These are phyloP conservation scores for Peromyscus polionotus DNA, from an alignment of 2,113 vertebrate species.

Conservation along the genomic window DNA sequence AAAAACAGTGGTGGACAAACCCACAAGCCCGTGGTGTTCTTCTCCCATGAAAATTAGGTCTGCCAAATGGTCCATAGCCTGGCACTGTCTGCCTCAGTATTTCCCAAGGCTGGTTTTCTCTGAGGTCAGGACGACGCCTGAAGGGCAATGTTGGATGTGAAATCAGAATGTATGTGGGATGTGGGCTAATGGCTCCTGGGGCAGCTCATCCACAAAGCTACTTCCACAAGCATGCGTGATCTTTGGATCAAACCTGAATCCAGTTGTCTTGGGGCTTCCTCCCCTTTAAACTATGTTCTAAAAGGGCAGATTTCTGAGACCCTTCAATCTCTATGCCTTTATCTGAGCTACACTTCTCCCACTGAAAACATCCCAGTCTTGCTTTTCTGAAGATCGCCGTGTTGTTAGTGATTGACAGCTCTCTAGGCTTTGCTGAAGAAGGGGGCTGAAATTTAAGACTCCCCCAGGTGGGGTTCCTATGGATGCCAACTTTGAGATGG, in stretches of 20 bases:
- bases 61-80: not conserved
- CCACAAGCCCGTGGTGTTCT: not conserved
- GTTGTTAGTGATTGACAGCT: not conserved
- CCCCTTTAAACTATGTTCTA: not conserved
- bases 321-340: not conserved
- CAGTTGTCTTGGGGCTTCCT: not conserved
- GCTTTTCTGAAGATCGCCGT: not conserved
- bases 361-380: not conserved
- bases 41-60: constrained; percentile 14
- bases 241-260: not conserved
- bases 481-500: not conserved
- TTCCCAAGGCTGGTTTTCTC: not conserved
- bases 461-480: not conserved
- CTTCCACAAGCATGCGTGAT: not conserved
- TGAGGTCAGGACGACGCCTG: not conserved
- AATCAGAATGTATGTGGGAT: not conserved
- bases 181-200: not conserved
- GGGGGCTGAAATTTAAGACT: not conserved
- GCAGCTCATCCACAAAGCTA: not conserved
- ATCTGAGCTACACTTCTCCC: not conserved
- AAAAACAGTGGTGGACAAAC: not conserved
- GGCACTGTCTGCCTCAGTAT: not conserved
- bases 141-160: not conserved
- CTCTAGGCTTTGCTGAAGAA: not conserved
- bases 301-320: not conserved